Base-by-base conservation (phyloP, 1,140 invertebrate genomes). In the Forficula auricularia region DNA sequence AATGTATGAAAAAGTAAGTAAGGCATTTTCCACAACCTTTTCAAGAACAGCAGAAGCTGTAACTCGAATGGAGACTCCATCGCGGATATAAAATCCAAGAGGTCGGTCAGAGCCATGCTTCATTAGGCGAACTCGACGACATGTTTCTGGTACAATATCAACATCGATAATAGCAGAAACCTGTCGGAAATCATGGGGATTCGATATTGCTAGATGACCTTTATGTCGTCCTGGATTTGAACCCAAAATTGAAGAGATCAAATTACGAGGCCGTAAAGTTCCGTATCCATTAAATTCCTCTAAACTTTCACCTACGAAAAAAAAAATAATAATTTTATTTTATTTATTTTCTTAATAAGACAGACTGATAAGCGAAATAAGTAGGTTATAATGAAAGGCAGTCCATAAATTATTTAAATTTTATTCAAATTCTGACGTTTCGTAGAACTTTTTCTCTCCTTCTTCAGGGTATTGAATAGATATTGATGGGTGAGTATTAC, bases 31-130 rank as follows among this genome's bases (percentile, higher is more conserved):
- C 22, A 6, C 10, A 6, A 27, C 22, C 52, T 83, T 79, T 55
- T 90, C 82, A 22, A 96, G 68, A 27, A 27, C 22, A 1, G 89
- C 62, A 44, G 80, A 77, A 20, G 82, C 72, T 0, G 89, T 90
- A 12, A 92, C 79, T 37, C 87, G 69, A n/a, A 91, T 82, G 53
- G 82, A 73, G 18, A 81, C 82, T 1, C 82, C 82, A 58, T 86
- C 82, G 45, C 91, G 75, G 56, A 98, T 98, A 60, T 97, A 98
- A 71, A 98, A 94, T 45, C 89, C 96, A 36, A 99, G 65, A 0
- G 94, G 95, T 58, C 94, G 85, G 53, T 98, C 92, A 1, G 87
- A 92, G n/a, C 91, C 92, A 58, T 98, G 94, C 62, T 98, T 98
- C 12, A 98, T 72, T 27, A 99, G 66, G 50, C 91, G 78, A 1